Conservation (phyloP, 2,797 vertebrate genomes). For the Muscicapa comitata region DNA sequence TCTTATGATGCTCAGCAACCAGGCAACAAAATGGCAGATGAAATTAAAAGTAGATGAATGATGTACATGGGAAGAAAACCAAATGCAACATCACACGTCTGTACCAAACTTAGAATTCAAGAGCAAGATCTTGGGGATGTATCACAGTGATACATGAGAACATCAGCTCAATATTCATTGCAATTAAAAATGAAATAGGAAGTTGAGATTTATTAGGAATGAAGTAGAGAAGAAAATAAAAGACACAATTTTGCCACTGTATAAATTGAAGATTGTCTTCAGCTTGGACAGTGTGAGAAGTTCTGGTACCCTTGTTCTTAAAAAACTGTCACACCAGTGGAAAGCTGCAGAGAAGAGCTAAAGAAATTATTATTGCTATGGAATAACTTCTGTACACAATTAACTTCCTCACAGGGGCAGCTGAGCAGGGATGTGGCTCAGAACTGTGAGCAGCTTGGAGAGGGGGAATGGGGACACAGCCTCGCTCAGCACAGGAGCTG, state of each 20-base stretch:
- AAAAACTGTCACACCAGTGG: not conserved
- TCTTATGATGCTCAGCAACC: not conserved
- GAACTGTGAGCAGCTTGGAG: not conserved
- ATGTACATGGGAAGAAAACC: not conserved
- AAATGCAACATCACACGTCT: not conserved
- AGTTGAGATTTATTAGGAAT: not conserved
- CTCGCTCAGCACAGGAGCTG: rapidly evolving
- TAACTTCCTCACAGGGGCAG: not conserved
- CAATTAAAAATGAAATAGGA: not conserved
- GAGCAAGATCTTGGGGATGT: not conserved
- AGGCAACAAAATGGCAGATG: not conserved
- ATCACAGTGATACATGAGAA: not conserved
- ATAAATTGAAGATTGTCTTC: not conserved
- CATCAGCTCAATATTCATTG: not conserved
- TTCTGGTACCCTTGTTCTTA: not conserved
- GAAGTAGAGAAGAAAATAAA: not conserved
- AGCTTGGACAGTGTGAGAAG: not conserved
- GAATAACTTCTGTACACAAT: not conserved
- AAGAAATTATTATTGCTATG: not conserved
- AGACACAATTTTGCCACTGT: not conserved
- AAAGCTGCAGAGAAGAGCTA: not conserved
- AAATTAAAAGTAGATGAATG: not conserved
- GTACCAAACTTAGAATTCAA: not conserved
- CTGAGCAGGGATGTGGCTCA: not conserved
- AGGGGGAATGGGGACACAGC: not conserved